Evolutionary conservation across 1,140 invertebrate species (phyloP), one percentile per base, ranked within the genome.

Genomic region (Pygmarrhopalites habei): DNA sequence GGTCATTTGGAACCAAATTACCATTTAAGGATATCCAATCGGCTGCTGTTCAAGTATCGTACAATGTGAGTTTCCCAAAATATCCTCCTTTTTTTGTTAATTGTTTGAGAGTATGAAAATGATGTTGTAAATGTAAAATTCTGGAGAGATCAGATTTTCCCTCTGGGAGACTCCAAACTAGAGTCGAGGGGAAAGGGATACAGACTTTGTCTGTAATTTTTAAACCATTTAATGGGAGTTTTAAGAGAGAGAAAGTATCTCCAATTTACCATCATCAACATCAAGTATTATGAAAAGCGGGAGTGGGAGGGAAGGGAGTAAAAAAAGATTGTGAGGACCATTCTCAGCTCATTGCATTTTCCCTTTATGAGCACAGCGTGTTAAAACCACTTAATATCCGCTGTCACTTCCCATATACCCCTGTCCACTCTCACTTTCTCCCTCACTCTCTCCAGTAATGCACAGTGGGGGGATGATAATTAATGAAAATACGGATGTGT

Each of bases 301-400:
- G 44, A 46, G 19, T 14, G 44, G n/a, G 15, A 46, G 44, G 19
- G 44, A 46, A 19, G 4, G n/a, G 15, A 46, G n/a, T n/a, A n/a
- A n/a, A n/a, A n/a, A n/a, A n/a, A n/a, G n/a, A n/a, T n/a, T n/a
- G n/a, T n/a, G n/a, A n/a, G n/a, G n/a, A n/a, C n/a, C n/a, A n/a
- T n/a, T n/a, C n/a, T n/a, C n/a, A 35, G 15, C 44, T 21, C 44
- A 46, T 46, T 46, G 19, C 44, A 46, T 46, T 46, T 46, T 17
- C 44, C 44, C 19, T 46, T 46, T 46, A 46, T 46, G 44, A 46
- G 44, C 5, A 4, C 21, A 46, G 5, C 10, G 44, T 21, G n/a
- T n/a, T n/a, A n/a, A 14, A 46, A 46, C 44, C 44, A 46, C 44
- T 46, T 46, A 46, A 46, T 46, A 46, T 46, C 19, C 44, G 19